Evolutionary conservation across 2,797 vertebrate genomes (phyloP).

Genomic region (Chlorospingus flavigularis): DNA sequence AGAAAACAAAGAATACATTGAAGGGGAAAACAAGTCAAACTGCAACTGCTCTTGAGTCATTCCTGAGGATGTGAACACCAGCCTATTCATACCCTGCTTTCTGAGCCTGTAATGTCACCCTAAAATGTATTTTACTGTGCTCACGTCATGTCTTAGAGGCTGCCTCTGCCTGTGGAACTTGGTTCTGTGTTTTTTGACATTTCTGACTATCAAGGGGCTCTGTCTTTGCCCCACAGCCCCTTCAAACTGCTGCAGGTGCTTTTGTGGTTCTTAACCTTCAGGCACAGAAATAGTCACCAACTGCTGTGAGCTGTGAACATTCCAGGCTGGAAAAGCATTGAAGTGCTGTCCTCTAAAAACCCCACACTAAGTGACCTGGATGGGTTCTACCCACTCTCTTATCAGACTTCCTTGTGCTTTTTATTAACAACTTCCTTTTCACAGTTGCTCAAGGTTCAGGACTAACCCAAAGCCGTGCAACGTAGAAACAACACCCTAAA

Average conservation of each 20-base stretch:
- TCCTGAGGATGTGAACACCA: not conserved
- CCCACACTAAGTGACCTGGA: not conserved
- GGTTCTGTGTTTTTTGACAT: not conserved
- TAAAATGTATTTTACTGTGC: not conserved
- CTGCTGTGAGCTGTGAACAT: not conserved
- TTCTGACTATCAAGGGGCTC: not conserved
- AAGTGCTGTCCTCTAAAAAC: not conserved
- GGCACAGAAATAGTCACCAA: not conserved
- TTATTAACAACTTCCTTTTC: not conserved
- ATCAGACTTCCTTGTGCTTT: not conserved
- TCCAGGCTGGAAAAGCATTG: not conserved
- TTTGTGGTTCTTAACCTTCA: not conserved
- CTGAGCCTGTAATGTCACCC: not conserved
- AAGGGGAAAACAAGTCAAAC: slow-evolving; percentile 30
- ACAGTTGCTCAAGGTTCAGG: not conserved
- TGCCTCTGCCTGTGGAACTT: not conserved
- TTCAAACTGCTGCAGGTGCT: not conserved
- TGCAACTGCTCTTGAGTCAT: slow-evolving; percentile 26
- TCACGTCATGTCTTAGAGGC: not conserved
- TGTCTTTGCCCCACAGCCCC: not conserved
- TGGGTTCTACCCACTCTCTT: not conserved
- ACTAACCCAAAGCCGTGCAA: not conserved
- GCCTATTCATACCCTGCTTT: not conserved
- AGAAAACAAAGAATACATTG: slow-evolving; percentile 39
- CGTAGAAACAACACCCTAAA: not conserved